Base-by-base conservation (phyloP, 2,113 vertebrate genomes). In the Eurystomus gularis region DNA sequence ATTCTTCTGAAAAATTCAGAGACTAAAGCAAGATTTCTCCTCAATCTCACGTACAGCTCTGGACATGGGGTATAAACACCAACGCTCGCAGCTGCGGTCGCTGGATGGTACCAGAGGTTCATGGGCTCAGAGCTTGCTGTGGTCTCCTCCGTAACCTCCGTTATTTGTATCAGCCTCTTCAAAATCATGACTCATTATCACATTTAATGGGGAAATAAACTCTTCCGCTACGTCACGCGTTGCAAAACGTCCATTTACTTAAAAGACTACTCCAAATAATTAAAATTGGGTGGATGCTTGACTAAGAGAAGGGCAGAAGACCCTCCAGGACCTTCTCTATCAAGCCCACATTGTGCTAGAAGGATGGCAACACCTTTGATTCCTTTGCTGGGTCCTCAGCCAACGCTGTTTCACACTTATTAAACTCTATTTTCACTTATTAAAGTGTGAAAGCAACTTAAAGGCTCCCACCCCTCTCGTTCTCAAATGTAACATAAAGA, bases 31-130 rank as follows among this genome's bases (percentile, higher is more conserved):
- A 37, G 23, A 61, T n/a, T 58, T n/a, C 57, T 24, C n/a, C n/a
- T n/a, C n/a, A 48, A 97, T 97, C 98, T 98, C 13, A 21, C 12
- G 33, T 58, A n/a, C 13, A 35, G 58, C n/a, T 35, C 58, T 25
- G 29, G n/a, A 15, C 15, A 21, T 60, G 58, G 21, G 24, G 35
- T 60, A 24, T 23, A 60, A 60, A 60, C 20, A 23, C 6, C 9
- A 23, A 21, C 23, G 35, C 12, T 60, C 14, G n/a, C 35, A n/a
- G 33, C 14, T 35, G 33, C 21, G 33, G n/a, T 15, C n/a, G 9
- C 20, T 60, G n/a, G 57, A 54, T 37, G 35, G n/a, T 17, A 33
- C 57, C 33, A 58, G 33, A n/a, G 33, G 57, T 28, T 11, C 25
- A 16, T 5, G 11, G 40, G 11, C n/a, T 29, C 82, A 24, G 4